phyloP scores from a whole-genome alignment of 2,113 vertebrate genomes.

The Harpagus bidentatus region DNA sequence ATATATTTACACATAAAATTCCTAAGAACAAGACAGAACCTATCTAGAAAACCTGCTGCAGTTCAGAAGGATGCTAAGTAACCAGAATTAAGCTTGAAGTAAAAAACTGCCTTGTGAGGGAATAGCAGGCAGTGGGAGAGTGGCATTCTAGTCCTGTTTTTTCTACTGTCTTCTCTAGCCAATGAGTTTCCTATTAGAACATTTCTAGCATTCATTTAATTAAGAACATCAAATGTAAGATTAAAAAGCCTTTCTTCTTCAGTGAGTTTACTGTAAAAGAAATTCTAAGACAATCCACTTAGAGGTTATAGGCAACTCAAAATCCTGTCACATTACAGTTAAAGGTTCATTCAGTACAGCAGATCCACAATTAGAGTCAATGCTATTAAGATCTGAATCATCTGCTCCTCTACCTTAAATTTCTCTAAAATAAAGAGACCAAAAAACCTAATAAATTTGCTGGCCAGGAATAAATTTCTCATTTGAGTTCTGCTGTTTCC shows the following conservation, averaged over 20 bases:
- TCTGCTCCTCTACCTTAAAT: neutral
- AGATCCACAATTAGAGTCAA: neutral
- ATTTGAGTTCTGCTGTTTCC: neutral
- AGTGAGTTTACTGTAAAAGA: neutral
- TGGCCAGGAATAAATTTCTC: neutral
- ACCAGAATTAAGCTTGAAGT: neutral
- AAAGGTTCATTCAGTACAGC: neutral
- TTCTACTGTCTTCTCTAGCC: neutral
- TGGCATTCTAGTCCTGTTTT: neutral
- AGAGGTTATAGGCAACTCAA: neutral
- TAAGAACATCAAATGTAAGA: neutral
- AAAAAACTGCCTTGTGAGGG: neutral
- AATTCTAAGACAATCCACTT: neutral
- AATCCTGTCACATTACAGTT: neutral
- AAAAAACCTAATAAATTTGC: neutral
- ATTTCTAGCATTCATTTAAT: neutral
- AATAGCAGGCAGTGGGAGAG: neutral
- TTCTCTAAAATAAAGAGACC: neutral
- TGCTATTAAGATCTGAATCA: neutral
- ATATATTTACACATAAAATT: neutral
- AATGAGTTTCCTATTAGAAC: neutral
- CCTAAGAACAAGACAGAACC: neutral
- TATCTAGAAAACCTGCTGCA: neutral
- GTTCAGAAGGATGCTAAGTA: neutral
- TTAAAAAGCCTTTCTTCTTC: neutral